Base-by-base conservation (phyloP, 2,888 invertebrate species). In the Isotomurus palustris region DNA sequence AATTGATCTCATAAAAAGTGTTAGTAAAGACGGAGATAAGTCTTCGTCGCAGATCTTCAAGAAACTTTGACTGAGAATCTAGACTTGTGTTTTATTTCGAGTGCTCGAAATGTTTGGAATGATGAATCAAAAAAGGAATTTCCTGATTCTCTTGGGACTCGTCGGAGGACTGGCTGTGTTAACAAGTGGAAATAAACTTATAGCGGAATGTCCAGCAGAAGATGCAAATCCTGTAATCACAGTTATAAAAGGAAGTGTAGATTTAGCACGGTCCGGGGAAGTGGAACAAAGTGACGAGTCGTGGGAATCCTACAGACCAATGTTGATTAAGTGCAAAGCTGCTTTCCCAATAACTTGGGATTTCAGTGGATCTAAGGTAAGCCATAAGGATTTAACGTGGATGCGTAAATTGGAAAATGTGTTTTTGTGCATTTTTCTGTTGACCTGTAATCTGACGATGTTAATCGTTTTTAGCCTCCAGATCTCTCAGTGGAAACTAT, bases 281-380 rank as follows among this genome's bases (percentile, higher is more conserved):
- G 36, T 54, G 19, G 62, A 57, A 47, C 40, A 53, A 14, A 47
- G 47, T 43, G 61, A 62, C 29, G 62, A 62, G 45, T 51, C 62
- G 8, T 62, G 58, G 58, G 62, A 62, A 17, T 52, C 57, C 1
- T 64, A 59, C 53, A 41, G 61, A 29, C 61, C 61, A 10, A 53
- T 64, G 53, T 56, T 61, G 24, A 49, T 64, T n/a, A 56, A 57
- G 43, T 64, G 64, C 51, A 64, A 62, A 38, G 64, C 64, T n/a
- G 38, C 56, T 12, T 64, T 62, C 43, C 59, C 64, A 3, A 64
- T 64, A 24, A 61, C 58, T 2, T 64, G 61, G 61, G 64, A 64
- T 22, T 64, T 59, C 32, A 41, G 44, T 29, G 64, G 64, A 19
- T 56, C 50, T 40, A 56, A 62, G 50, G 50, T 50, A 29, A 21